Evolutionary conservation across 2,113 vertebrate species (phyloP).

Genomic region (Sapayoa aenigma): DNA sequence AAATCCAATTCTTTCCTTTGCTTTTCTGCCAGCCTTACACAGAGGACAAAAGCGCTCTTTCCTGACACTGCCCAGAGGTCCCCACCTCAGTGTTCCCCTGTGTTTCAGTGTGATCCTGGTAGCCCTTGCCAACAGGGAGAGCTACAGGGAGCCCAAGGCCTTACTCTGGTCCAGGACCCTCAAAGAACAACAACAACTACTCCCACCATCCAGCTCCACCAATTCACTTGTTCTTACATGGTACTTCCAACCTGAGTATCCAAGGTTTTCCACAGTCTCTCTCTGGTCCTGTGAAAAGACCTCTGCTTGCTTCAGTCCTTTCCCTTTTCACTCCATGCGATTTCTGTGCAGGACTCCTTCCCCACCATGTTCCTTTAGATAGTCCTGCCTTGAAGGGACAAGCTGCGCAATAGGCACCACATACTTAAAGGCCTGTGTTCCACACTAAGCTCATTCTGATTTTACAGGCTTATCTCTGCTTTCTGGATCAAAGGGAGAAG

Average conservation of each 20-base stretch:
- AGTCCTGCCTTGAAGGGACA: background rate
- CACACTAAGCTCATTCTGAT: background rate
- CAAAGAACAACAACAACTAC: background rate
- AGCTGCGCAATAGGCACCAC: background rate
- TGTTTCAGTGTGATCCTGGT: background rate
- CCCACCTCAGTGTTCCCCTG: background rate
- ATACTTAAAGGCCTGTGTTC: accelerated
- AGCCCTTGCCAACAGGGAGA: background rate
- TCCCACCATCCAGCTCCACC: background rate
- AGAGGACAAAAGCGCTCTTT: background rate
- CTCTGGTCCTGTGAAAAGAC: background rate
- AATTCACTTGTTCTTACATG: background rate
- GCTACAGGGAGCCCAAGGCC: background rate
- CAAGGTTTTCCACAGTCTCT: background rate
- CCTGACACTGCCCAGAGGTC: background rate
- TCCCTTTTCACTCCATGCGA: accelerated
- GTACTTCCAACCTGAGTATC: background rate
- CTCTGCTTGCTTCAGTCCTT: background rate
- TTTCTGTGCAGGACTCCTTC: background rate
- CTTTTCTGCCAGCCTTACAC: background rate
- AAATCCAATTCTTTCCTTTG: background rate
- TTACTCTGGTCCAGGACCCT: background rate
- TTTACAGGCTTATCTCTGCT: background rate
- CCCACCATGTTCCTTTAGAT: background rate
- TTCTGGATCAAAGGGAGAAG: conserved; percentile 1